A percentile compares a stretch with the other conserved stretches of the same genome.
Conservation (phyloP, 2,797 vertebrate genomes). For the Taeniopygia guttata region DNA sequence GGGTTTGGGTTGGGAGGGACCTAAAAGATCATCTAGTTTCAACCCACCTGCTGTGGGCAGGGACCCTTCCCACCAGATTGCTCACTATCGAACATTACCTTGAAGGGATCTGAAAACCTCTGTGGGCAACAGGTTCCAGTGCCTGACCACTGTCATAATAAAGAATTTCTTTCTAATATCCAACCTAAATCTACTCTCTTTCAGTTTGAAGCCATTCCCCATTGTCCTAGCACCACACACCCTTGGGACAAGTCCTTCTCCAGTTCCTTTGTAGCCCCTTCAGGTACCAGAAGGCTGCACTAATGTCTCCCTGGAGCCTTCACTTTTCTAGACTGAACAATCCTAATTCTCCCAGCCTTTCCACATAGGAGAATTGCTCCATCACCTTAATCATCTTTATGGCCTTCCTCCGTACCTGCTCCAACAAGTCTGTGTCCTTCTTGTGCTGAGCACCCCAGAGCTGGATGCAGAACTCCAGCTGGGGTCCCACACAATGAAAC, state of each 20-base stretch:
- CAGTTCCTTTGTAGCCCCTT: background rate
- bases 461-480: background rate
- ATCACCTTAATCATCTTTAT: background rate
- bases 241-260: background rate
- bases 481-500: background rate
- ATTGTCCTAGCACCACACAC: background rate
- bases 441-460: background rate
- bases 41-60: background rate
- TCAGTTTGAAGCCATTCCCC: background rate
- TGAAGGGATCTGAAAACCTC: background rate
- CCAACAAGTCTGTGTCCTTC: background rate
- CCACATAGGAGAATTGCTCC: background rate
- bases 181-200: background rate
- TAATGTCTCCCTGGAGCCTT: background rate
- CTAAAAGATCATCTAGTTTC: background rate
- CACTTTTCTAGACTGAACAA: background rate
- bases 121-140: background rate
- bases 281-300: background rate
- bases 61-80: background rate
- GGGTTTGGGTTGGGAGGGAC: background rate
- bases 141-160: accelerated
- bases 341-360: background rate
- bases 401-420: background rate
- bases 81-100: background rate
- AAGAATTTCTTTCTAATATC: background rate